Evolutionary conservation across 1,140 invertebrate genomes (phyloP).

Genomic region (Scaptomyza hsui): DNA sequence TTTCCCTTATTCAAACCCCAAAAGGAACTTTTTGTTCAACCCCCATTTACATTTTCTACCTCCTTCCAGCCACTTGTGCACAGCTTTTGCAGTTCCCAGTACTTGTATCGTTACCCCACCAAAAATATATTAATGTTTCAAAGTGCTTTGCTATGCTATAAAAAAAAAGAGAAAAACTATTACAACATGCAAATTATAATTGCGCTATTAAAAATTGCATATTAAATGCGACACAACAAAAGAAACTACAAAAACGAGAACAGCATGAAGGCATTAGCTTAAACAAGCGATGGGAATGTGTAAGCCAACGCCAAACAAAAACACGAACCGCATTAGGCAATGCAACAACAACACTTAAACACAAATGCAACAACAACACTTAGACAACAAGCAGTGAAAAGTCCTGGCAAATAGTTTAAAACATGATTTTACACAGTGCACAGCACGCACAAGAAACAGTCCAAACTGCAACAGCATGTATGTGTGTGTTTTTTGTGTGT

Average conservation of each 20-base stretch:
- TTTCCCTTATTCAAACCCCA: neutral
- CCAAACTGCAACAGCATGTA: slow-evolving; percentile 6
- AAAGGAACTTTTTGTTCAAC: slow-evolving; percentile 1
- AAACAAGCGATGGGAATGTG: slow-evolving; percentile 67
- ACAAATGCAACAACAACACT: slow-evolving; percentile 9
- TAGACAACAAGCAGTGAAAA: slow-evolving; percentile 14
- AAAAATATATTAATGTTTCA: slow-evolving; percentile 31
- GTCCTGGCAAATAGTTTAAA: slow-evolving; percentile 48
- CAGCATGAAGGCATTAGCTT: slow-evolving; percentile 29
- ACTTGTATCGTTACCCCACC: neutral
- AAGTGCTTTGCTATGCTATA: slow-evolving; percentile 12
- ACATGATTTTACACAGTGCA: slow-evolving; percentile 35
- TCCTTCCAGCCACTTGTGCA: neutral
- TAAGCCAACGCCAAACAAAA: slow-evolving; percentile 50
- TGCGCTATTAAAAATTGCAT: slow-evolving; percentile 81
- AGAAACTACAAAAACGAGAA: slow-evolving; percentile 28
- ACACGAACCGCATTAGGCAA: slow-evolving; percentile 33
- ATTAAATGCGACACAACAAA: slow-evolving; percentile 76
- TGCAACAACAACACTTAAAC: slow-evolving; percentile 15
- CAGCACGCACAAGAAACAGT: slow-evolving; percentile 25
- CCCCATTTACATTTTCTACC: neutral
- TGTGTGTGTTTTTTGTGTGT: slow-evolving; percentile 17
- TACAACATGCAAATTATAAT: slow-evolving; percentile 82
- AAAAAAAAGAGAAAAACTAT: slow-evolving; percentile 46
- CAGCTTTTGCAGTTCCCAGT: slow-evolving; percentile 21